Conservation (phyloP, 2,113 vertebrate species). For the Burhinus bistriatus region DNA sequence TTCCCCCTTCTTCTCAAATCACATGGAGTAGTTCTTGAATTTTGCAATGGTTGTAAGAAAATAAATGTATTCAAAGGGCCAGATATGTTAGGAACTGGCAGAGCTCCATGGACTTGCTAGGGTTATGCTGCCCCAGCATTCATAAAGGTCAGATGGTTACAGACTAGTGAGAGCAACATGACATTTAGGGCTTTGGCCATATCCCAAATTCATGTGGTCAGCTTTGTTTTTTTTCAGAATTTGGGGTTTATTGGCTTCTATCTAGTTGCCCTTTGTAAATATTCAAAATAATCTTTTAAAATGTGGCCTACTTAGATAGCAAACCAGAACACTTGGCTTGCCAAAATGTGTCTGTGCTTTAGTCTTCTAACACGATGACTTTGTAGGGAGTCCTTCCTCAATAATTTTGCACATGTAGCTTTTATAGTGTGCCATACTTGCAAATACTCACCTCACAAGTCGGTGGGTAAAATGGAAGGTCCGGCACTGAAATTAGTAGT, state of each 20-base stretch:
- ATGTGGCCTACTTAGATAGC: not conserved
- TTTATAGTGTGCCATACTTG: not conserved
- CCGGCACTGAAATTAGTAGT: not conserved
- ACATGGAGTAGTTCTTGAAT: not conserved
- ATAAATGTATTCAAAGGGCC: not conserved
- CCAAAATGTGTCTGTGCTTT: not conserved
- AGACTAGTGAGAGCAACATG: not conserved
- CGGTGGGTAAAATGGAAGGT: not conserved
- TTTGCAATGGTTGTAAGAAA: not conserved
- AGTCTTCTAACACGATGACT: not conserved
- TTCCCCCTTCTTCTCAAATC: not conserved
- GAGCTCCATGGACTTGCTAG: not conserved
- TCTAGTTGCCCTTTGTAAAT: not conserved
- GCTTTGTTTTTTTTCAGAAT: not conserved
- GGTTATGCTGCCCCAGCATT: not conserved
- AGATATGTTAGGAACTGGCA: conserved; percentile 14
- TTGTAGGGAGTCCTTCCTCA: not conserved
- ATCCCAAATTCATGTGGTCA: not conserved
- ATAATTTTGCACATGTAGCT: not conserved
- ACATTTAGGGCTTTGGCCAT: not conserved
- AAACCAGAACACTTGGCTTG: not conserved
- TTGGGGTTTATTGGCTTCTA: not conserved
- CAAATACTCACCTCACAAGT: not conserved
- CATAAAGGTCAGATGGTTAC: not conserved
- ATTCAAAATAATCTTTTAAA: not conserved